Percentiles rank a stretch among this genome's conserved stretches.
Evolutionary conservation across 2,797 vertebrate genomes (phyloP).

Genomic region (Chloroceryle amazona): DNA sequence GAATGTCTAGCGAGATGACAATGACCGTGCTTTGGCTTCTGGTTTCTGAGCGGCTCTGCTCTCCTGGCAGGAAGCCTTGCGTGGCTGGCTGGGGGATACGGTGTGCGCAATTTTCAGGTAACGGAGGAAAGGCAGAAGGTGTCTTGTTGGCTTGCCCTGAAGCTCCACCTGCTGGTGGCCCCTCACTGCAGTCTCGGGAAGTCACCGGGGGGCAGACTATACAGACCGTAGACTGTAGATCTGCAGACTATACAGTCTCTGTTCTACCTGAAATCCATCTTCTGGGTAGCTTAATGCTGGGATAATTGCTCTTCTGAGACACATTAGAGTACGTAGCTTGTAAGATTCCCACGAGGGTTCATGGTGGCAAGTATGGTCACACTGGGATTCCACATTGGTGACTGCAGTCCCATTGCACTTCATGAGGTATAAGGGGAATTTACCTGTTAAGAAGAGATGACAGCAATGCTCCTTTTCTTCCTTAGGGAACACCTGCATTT

Average conservation of each 20-base stretch:
- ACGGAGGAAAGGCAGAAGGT: accelerated
- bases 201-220: accelerated
- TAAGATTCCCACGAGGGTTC: not conserved
- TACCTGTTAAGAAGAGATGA: not conserved
- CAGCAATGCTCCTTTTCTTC: not conserved
- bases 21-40: not conserved
- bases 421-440: not conserved
- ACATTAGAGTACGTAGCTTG: not conserved
- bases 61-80: not conserved
- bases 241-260: not conserved
- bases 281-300: not conserved
- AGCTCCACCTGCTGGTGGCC: constrained; percentile 36
- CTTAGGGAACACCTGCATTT: not conserved
- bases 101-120: accelerated
- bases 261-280: not conserved
- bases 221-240: not conserved
- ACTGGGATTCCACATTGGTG: not conserved
- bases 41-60: not conserved
- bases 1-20: too few relatives aligned
- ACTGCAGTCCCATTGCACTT: not conserved
- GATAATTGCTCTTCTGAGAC: not conserved
- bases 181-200: not conserved
- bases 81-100: not conserved
- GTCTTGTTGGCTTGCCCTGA: not conserved
- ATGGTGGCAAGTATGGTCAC: not conserved